phyloP scores from a whole-genome alignment of 1,140 invertebrate genomes.

The Capitella teleta region DNA sequence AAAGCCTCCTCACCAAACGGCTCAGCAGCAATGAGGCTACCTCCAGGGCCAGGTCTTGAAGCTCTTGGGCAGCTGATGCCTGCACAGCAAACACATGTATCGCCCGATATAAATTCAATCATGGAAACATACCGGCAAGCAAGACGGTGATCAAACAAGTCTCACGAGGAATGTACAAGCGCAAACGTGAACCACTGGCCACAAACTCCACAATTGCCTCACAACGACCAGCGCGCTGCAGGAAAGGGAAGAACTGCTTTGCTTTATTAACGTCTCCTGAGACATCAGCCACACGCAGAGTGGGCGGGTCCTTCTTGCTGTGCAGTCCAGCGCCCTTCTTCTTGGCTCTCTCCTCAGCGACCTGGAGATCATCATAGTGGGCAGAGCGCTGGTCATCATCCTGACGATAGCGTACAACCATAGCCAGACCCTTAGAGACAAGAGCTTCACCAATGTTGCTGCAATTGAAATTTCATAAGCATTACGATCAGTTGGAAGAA shows the following conservation, averaged over 20 bases:
- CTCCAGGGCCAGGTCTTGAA: slow-evolving; percentile 56
- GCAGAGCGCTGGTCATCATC: slow-evolving; percentile 85
- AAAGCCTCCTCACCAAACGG: slow-evolving; percentile 86
- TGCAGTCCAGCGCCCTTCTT: slow-evolving; percentile 52
- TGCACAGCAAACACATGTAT: slow-evolving; percentile 18
- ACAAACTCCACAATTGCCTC: slow-evolving; percentile 93
- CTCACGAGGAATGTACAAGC: slow-evolving; percentile 88
- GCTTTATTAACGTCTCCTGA: slow-evolving; percentile 60
- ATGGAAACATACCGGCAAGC: slow-evolving; percentile 50
- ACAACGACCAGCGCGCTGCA: slow-evolving; percentile 69
- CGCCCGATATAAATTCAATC: neutral
- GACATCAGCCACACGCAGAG: slow-evolving; percentile 76
- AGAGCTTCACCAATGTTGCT: slow-evolving; percentile 91
- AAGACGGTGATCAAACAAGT: slow-evolving; percentile 90
- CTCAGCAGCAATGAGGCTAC: slow-evolving; percentile 60
- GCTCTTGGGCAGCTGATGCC: slow-evolving; percentile 80
- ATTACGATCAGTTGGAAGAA: neutral
- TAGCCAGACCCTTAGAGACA: slow-evolving; percentile 81
- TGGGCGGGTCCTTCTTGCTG: slow-evolving; percentile 49
- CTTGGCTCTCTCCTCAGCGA: slow-evolving; percentile 82
- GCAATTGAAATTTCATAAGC: slow-evolving; percentile 10
- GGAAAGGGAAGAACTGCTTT: slow-evolving; percentile 81
- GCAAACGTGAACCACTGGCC: slow-evolving; percentile 79
- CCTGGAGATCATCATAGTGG: slow-evolving; percentile 83
- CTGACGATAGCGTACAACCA: slow-evolving; percentile 81